phyloP scores from a whole-genome alignment of 2,113 vertebrate genomes.

The Protomyctophum bolini region DNA sequence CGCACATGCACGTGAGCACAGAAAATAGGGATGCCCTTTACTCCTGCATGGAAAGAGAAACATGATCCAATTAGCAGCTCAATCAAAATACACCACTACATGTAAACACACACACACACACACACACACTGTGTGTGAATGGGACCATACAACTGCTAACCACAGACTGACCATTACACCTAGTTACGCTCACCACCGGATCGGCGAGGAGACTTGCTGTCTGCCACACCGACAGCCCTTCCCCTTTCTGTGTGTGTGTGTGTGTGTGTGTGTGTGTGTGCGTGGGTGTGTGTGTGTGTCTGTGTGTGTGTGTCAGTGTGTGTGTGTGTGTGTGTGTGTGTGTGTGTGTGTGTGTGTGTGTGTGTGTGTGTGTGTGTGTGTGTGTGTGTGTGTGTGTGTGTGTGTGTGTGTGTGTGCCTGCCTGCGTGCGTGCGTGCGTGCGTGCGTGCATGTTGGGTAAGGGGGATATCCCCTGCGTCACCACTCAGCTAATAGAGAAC shows the following conservation, averaged over 20 bases:
- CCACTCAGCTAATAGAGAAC: conserved; percentile 81
- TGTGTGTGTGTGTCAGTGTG: conserved; percentile 20
- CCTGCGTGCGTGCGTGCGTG: conserved; percentile 19
- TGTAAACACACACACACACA: conserved; percentile 58
- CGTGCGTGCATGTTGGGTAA: conserved; percentile 44
- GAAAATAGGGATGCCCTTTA: conserved; percentile 73
- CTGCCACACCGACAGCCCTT: conserved; percentile 75
- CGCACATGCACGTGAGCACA: conserved; percentile 19
- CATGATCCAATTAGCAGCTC: conserved; percentile 77
- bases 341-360: conserved; percentile 49
- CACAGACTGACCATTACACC: conserved; percentile 85
- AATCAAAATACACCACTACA: conserved; percentile 65
- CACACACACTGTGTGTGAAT: conserved; percentile 65
- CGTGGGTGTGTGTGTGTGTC: conserved; percentile 49
- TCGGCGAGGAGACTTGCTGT: conserved; percentile 89
- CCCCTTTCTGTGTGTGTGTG: conserved; percentile 4
- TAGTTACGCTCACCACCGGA: conserved; percentile 88
- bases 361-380: conserved; percentile 18
- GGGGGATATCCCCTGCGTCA: conserved; percentile 82
- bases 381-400: conserved; percentile 1
- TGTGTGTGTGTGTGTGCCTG: conserved; percentile 16
- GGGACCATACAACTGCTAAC: conserved; percentile 83
- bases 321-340: conserved; percentile 18
- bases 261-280: conserved; percentile 23
- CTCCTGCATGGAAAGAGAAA: conserved; percentile 77